Base-by-base conservation (phyloP, 2,888 invertebrate species). In the Tipula confusa region DNA sequence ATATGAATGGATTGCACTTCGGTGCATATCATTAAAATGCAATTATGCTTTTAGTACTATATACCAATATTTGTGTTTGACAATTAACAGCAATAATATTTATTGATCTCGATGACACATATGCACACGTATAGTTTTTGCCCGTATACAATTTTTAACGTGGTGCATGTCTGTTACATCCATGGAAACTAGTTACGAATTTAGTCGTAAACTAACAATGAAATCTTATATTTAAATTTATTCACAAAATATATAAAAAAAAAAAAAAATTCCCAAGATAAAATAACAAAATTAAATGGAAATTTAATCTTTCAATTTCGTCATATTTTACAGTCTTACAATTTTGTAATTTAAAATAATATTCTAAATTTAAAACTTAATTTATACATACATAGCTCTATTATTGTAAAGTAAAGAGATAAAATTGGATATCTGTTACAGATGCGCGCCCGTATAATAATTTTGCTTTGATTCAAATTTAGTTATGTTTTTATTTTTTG, bases 211-310 rank as follows among this genome's bases (percentile, higher is more conserved):
- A 64, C 18, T 64, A 64, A 64, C 64, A 64, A 64, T 64, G 64
- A 64, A 64, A 64, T 64, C 24, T 24, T 64, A 64, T 64, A 64
- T 64, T 64, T 64, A 64, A 64, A 64, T 64, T 64, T 64, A 64
- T 64, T 64, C 64, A 64, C 64, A 24, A 64, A 64, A 0, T 13
- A 24, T 64, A n/a, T n/a, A n/a, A n/a, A n/a, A n/a, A n/a, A n/a
- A n/a, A n/a, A n/a, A n/a, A n/a, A n/a, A n/a, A n/a, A n/a, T 64
- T 43, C 15, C 43, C 43, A 11, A 64, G 64, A 64, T 64, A 64
- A 64, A 64, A 64, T 64, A 64, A 64, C 64, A 64, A n/a, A n/a
- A 64, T 24, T 64, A 64, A 64, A 64, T 64, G 64, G 64, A 64
- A 64, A 64, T 64, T 9, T 64, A 64, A 64, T 64, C 64, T 64